A percentile compares a stretch with the other conserved stretches of the same genome.
Evolutionary conservation across 2,113 vertebrate species (phyloP).

Genomic region (Terrapene triunguis): DNA sequence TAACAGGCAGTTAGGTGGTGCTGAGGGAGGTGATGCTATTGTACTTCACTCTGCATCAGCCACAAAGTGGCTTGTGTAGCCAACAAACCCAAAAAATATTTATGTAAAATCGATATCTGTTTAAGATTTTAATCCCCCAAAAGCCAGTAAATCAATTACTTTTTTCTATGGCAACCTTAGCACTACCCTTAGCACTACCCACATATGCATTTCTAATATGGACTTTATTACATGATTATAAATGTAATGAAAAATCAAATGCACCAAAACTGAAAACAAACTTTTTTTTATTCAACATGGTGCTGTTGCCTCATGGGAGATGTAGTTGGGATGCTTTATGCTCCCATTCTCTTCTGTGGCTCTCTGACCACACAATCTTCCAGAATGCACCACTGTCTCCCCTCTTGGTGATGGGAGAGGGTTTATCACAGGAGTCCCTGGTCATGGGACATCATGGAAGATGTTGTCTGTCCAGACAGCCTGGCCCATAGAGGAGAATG

Average conservation of each 20-base stretch:
- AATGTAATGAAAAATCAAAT: background rate
- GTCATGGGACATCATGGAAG: background rate
- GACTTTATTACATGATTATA: background rate
- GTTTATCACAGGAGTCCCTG: background rate
- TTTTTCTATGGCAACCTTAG: background rate
- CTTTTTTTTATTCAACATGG: background rate
- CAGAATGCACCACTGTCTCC: background rate
- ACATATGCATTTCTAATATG: background rate
- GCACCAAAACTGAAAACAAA: background rate
- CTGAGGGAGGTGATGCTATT: background rate
- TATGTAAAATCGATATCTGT: background rate
- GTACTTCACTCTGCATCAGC: background rate
- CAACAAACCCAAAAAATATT: background rate
- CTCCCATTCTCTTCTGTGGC: background rate
- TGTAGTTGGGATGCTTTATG: background rate
- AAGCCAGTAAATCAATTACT: slow-evolving; percentile 8
- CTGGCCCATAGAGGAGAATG: background rate
- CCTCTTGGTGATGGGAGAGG: background rate
- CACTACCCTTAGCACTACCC: background rate
- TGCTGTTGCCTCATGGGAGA: background rate
- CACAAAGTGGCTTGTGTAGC: background rate
- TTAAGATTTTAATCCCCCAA: background rate
- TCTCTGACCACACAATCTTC: background rate
- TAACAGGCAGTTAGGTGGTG: slow-evolving; percentile 11
- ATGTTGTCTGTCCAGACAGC: background rate